These are phyloP conservation scores for Caenorhabditis sp. DNA, from an alignment of 2,888 invertebrate genomes.

Conservation along the genomic window DNA sequence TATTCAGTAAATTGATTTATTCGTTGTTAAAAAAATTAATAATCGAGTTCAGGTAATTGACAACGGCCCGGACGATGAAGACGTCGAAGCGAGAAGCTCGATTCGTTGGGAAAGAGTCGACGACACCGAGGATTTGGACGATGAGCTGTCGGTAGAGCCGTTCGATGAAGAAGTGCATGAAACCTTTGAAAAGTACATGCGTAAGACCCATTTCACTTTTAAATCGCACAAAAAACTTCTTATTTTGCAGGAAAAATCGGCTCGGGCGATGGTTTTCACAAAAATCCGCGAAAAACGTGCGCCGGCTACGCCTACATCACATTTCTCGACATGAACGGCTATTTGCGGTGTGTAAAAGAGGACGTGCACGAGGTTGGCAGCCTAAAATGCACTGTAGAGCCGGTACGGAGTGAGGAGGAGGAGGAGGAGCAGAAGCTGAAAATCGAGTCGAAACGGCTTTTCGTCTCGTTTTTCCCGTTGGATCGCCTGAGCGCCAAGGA, in stretches of 20 bases:
- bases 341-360: slow-evolving; percentile 24
- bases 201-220: slow-evolving; percentile 11
- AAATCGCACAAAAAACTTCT: not conserved
- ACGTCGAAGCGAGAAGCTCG: slow-evolving; percentile 14
- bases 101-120: slow-evolving; percentile 20
- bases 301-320: slow-evolving; percentile 53
- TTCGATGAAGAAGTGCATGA: slow-evolving; percentile 26
- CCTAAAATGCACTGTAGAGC: slow-evolving; percentile 30
- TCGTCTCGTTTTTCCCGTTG: slow-evolving; percentile 50
- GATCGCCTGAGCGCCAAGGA: slow-evolving; percentile 32
- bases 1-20: slow-evolving; percentile 17
- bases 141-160: slow-evolving; percentile 26
- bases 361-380: slow-evolving; percentile 28
- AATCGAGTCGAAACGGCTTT: slow-evolving; percentile 46
- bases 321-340: slow-evolving; percentile 38
- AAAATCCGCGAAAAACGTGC: not conserved
- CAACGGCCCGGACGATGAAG: slow-evolving; percentile 36
- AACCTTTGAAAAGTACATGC: slow-evolving; percentile 44
- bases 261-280: slow-evolving; percentile 20
- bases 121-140: slow-evolving; percentile 16
- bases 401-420: slow-evolving; percentile 13
- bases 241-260: slow-evolving; percentile 40
- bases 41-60: slow-evolving; percentile 21
- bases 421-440: slow-evolving; percentile 1
- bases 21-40: not conserved